phyloP scores from a whole-genome alignment of 2,113 vertebrate genomes.

The Indri indri region DNA sequence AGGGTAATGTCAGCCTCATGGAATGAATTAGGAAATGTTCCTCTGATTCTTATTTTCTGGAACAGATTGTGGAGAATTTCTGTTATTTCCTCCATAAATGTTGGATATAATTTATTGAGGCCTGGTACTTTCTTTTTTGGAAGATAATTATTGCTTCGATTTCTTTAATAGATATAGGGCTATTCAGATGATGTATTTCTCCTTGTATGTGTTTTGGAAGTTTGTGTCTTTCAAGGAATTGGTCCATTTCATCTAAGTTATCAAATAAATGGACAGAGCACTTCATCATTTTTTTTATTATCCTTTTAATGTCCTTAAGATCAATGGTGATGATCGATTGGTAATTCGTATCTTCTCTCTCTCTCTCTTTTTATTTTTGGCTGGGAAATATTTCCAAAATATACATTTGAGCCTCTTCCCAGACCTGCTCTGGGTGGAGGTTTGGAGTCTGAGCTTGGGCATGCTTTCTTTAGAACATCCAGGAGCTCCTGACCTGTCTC shows the following conservation, averaged over 20 bases:
- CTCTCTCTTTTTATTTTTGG: background rate
- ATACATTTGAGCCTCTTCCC: background rate
- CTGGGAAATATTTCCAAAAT: background rate
- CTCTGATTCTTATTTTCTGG: background rate
- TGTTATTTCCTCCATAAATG: background rate
- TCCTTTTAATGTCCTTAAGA: background rate
- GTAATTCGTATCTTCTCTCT: background rate
- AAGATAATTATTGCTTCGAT: background rate
- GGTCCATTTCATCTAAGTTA: background rate
- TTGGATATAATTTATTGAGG: background rate
- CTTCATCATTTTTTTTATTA: background rate
- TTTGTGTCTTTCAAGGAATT: background rate
- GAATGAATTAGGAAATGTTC: background rate
- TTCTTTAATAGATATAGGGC: background rate
- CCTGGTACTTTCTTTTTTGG: background rate
- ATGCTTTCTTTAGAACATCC: too few relatives aligned
- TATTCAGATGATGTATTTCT: background rate
- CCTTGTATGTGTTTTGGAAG: background rate
- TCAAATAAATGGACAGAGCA: background rate
- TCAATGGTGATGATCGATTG: background rate
- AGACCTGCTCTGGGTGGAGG: too few relatives aligned
- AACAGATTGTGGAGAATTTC: background rate
- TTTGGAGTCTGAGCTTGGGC: too few relatives aligned
- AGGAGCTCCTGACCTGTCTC: background rate
- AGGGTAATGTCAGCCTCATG: too few relatives aligned